Evolutionary conservation across 2,113 vertebrate genomes (phyloP), one percentile per base, ranked within the genome.

Genomic region (Saccopteryx leptura): DNA sequence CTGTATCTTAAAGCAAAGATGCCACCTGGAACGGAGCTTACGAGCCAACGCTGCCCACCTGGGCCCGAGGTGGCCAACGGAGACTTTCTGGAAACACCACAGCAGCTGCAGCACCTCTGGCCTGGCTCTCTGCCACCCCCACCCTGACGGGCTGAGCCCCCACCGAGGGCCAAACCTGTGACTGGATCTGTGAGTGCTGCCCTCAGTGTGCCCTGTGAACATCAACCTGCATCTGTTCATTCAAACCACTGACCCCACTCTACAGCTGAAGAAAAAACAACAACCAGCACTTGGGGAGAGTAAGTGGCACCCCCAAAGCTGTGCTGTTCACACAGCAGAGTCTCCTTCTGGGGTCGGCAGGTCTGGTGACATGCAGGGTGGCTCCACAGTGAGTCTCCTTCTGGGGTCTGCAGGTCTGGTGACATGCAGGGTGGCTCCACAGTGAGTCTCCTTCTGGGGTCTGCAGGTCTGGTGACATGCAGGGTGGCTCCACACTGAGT

Each of bases 111-210:
- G 76, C 18, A 3, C 4, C 60, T 21, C n/a, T 0, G 17, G 56
- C 65, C 28, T 19, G 48, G 1, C 11, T 60, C 39, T 66, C 61
- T 18, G 79, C 80, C 39, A 9, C 24, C 66, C 46, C 7, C 4
- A 3, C 56, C 48, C 23, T 9, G 13, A 33, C 2, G 1, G 19
- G 61, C 74, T 31, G 46, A 23, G 23, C 11, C 17, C 7, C 39
- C 18, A 13, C 12, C 31, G 24, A 1, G 8, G 68, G 28, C 63
- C 52, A 11, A 15, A 3, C 86, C 12, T 11, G 28, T 0, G 33
- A 19, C 28, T 11, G 11, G 23, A 18, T 5, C 46, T 2, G 1
- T 1, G 14, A 23, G 18, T 0, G 8, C 74, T 9, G 17, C 50
- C 50, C 2, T 9, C 50, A 5, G 9, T 2, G 17, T 54, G 74